These are phyloP conservation scores for Montifringilla adamsi DNA, from an alignment of 2,113 vertebrate species.

Conservation along the genomic window DNA sequence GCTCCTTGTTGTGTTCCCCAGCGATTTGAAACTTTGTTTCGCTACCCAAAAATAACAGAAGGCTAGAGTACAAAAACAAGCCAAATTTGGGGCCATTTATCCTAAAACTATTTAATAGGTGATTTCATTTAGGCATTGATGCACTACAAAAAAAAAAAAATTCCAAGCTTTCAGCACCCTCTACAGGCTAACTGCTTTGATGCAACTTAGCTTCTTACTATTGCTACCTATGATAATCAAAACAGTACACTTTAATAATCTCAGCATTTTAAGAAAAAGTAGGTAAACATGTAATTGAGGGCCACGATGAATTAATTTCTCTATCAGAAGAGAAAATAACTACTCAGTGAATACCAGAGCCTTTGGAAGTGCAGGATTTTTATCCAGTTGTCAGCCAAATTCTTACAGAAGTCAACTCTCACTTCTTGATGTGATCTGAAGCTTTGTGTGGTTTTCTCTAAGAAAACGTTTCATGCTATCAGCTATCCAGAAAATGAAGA, in stretches of 20 bases:
- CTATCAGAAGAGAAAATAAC: not conserved
- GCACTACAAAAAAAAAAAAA: not conserved
- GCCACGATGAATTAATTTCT: not conserved
- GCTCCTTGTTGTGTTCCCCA: not conserved
- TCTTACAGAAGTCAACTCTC: not conserved
- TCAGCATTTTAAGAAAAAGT: not conserved
- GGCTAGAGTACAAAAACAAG: not conserved
- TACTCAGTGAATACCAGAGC: not conserved
- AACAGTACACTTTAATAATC: not conserved
- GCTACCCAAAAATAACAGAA: not conserved
- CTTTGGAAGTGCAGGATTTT: not conserved
- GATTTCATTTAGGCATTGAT: not conserved
- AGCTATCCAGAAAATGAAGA: not conserved
- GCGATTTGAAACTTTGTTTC: not conserved
- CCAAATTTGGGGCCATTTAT: not conserved
- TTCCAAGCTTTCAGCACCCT: slow-evolving; percentile 79
- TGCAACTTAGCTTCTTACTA: not conserved
- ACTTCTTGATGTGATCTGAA: not conserved
- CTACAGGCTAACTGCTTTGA: slow-evolving; percentile 74
- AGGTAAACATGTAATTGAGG: not conserved
- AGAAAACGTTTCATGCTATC: not conserved
- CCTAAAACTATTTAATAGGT: not conserved
- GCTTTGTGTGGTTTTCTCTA: not conserved
- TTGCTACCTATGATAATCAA: not conserved
- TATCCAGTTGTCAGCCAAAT: not conserved